Percentiles rank a stretch among this genome's conserved stretches.
These are phyloP conservation scores for Drosophila persimilis DNA, from an alignment of 1,140 invertebrate genomes.

Conservation along the genomic window DNA sequence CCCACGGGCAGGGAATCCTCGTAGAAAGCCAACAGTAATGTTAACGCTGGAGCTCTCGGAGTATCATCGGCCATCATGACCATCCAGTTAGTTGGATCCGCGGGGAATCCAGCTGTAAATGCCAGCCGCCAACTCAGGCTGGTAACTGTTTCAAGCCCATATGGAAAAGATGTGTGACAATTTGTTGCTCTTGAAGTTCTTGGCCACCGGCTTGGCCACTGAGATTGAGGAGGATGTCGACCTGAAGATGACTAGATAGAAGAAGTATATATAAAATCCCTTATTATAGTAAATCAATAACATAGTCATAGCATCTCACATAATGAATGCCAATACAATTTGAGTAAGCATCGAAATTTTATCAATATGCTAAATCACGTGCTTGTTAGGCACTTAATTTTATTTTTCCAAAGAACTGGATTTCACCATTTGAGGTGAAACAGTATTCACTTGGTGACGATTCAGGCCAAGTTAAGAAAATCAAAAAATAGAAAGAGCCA, in stretches of 20 bases:
- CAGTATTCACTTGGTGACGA: no score
- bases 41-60: constrained; percentile 37
- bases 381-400: no score
- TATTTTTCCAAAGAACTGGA: no score
- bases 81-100: constrained; percentile 86
- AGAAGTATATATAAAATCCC: constrained; percentile 88
- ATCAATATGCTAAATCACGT: no score
- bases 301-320: constrained; percentile 37
- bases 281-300: neutral
- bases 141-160: constrained; percentile 86
- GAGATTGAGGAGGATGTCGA: constrained; percentile 95
- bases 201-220: constrained; percentile 90
- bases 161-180: constrained; percentile 93
- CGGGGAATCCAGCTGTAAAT: constrained; percentile 77
- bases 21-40: constrained; percentile 51
- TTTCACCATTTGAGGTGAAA: no score
- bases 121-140: constrained; percentile 74
- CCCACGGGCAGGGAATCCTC: constrained; percentile 54
- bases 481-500: constrained; percentile 48
- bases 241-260: constrained; percentile 90
- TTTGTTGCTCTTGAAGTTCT: constrained; percentile 90
- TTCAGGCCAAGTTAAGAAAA: constrained; percentile 32
- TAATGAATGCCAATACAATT: neutral
- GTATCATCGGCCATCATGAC: constrained; percentile 59
- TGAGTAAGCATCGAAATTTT: no score